These are phyloP conservation scores for Thunnus albacares DNA, from an alignment of 2,797 vertebrate species.

Conservation along the genomic window DNA sequence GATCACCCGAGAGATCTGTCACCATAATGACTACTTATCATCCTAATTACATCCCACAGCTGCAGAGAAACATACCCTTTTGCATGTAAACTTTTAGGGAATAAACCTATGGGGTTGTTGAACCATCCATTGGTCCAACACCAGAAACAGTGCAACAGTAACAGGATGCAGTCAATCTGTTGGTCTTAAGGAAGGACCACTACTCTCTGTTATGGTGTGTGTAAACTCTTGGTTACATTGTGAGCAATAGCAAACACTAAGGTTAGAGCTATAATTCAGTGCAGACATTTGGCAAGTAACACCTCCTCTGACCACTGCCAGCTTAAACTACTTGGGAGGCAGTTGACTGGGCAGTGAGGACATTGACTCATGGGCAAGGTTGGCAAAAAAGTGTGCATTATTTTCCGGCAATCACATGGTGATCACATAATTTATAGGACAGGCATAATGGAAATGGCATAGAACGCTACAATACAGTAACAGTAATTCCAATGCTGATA, in stretches of 20 bases:
- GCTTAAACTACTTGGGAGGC: background rate
- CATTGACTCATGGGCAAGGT: background rate
- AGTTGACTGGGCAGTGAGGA: background rate
- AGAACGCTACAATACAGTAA: background rate
- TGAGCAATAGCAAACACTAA: background rate
- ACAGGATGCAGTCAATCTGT: background rate
- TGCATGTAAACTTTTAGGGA: background rate
- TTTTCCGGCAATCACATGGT: background rate
- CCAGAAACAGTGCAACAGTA: background rate
- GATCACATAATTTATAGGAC: background rate
- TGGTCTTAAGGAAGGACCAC: background rate
- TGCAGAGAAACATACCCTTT: background rate
- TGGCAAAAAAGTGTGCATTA: background rate
- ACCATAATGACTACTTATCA: constrained; percentile 43
- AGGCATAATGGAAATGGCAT: background rate
- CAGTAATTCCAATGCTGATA: background rate
- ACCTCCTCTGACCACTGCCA: background rate
- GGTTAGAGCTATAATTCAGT: background rate
- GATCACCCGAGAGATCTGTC: constrained; percentile 27
- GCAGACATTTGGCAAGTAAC: constrained; percentile 11
- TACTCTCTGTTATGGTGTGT: background rate
- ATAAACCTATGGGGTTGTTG: background rate
- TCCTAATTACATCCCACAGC: constrained; percentile 37
- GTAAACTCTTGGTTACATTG: background rate
- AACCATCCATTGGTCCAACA: background rate